Conservation (phyloP, 2,797 vertebrate species). For the Diplodus puntazzo region DNA sequence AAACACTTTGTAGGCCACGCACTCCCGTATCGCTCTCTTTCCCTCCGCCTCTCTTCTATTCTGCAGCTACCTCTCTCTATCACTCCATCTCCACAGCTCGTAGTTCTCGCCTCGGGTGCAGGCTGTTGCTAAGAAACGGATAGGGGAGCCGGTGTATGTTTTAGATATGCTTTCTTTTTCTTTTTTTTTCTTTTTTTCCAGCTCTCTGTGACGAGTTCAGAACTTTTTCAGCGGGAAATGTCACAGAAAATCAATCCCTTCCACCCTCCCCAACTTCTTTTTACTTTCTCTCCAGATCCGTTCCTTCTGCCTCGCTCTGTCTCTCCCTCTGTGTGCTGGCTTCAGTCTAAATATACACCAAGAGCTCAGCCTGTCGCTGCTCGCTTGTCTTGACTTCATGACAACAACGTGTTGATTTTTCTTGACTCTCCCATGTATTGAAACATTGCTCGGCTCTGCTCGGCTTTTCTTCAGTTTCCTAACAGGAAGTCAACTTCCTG, state of each 20-base stretch:
- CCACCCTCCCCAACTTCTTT: constrained; percentile 68
- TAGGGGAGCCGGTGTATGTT: constrained; percentile 63
- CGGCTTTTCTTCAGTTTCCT: neutral
- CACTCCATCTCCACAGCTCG: constrained; percentile 58
- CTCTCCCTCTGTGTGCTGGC: constrained; percentile 10
- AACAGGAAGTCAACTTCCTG: neutral
- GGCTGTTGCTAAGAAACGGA: constrained; percentile 88
- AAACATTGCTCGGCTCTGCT: neutral
- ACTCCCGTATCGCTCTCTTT: constrained; percentile 39
- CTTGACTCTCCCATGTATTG: constrained; percentile 20
- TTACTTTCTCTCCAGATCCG: constrained; percentile 53
- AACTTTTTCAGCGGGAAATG: constrained; percentile 73
- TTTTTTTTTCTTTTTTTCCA: constrained; percentile 39
- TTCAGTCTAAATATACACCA: constrained; percentile 70
- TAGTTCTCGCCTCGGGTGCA: constrained; percentile 68
- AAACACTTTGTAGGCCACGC: constrained; percentile 48
- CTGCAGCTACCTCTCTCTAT: constrained; percentile 57
- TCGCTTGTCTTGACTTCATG: constrained; percentile 26
- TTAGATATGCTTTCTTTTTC: constrained; percentile 77
- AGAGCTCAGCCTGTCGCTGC: constrained; percentile 32
- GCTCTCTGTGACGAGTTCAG: constrained; percentile 63
- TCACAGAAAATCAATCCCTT: constrained; percentile 76
- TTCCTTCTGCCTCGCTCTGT: constrained; percentile 22
- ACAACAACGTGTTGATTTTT: constrained; percentile 43
- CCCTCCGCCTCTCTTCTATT: constrained; percentile 38